Evolutionary conservation across 2,888 invertebrate species (phyloP).

Genomic region (Holacanthella duospinosa): DNA sequence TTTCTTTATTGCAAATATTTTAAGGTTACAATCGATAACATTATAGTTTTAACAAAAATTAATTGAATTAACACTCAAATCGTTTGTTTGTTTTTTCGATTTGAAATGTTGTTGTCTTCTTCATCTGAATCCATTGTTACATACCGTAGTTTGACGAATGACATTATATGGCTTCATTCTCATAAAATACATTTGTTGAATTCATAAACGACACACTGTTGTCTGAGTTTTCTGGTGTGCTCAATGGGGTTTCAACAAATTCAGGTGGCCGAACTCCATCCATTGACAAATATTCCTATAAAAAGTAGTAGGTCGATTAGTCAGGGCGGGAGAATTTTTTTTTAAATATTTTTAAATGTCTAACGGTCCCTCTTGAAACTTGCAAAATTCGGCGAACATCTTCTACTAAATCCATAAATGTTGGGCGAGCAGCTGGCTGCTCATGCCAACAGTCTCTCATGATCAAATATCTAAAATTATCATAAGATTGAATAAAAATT

Average conservation of each 20-base stretch:
- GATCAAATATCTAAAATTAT: constrained; percentile 61
- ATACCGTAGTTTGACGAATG: too few relatives aligned
- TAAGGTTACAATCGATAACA: too few relatives aligned
- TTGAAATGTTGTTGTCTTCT: too few relatives aligned
- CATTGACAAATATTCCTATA: constrained; percentile 33
- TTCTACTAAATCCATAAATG: constrained; percentile 77
- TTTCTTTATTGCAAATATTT: too few relatives aligned
- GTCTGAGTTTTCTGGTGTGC: constrained; percentile 32
- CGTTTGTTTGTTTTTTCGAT: too few relatives aligned
- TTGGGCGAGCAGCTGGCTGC: constrained; percentile 75
- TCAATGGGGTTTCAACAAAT: constrained; percentile 31
- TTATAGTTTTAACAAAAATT: too few relatives aligned
- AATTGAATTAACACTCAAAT: too few relatives aligned
- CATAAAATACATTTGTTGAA: background rate
- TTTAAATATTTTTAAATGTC: background rate
- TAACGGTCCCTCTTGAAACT: constrained; percentile 33
- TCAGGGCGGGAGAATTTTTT: background rate
- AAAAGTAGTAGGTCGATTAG: background rate
- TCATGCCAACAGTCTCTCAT: constrained; percentile 98
- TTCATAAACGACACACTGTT: constrained; percentile 11
- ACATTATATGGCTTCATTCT: background rate
- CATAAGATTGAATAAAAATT: constrained; percentile 12
- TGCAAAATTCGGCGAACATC: constrained; percentile 73
- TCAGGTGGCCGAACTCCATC: constrained; percentile 29
- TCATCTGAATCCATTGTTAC: too few relatives aligned